phyloP scores from a whole-genome alignment of 2,113 vertebrate genomes.

The Poeciliopsis prolifica region DNA sequence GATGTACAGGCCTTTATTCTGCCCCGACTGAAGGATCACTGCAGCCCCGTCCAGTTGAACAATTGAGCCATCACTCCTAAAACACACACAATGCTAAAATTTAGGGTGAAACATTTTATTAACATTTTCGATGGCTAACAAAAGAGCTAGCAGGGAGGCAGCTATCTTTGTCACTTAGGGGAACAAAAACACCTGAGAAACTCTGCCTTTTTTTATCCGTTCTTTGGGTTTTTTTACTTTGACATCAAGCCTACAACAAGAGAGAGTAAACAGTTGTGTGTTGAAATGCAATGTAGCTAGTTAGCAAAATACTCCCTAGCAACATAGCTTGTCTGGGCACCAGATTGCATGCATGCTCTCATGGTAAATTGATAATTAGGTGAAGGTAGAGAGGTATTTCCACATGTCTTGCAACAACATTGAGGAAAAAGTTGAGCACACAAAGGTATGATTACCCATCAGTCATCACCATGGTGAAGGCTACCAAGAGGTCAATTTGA shows the following conservation, averaged over 20 bases:
- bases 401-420: not conserved
- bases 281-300: too few species aligned
- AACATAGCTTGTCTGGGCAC: not conserved
- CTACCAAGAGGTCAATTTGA: too few species aligned
- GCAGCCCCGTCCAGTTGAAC: slow-evolving; percentile 44
- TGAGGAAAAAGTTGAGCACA: not conserved
- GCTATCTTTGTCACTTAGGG: too few species aligned
- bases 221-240: too few species aligned
- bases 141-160: too few species aligned
- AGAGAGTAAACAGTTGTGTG: too few species aligned
- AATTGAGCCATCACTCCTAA: slow-evolving; percentile 66
- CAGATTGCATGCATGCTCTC: not conserved
- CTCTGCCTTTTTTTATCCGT: not conserved
- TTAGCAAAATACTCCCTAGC: too few species aligned
- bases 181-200: not conserved
- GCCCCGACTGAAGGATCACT: slow-evolving; percentile 59
- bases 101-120: not conserved
- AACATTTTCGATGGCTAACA: not conserved
- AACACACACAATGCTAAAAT: slow-evolving; percentile 9
- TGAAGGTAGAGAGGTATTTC: not conserved
- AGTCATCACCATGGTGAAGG: too few species aligned
- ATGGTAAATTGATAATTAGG: not conserved
- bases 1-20: slow-evolving; percentile 67
- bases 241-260: too few species aligned
- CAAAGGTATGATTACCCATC: not conserved